A percentile compares a stretch with the other conserved stretches of the same genome.
phyloP scores from a whole-genome alignment of 2,797 vertebrate species.

The Hybognathus amarus region DNA sequence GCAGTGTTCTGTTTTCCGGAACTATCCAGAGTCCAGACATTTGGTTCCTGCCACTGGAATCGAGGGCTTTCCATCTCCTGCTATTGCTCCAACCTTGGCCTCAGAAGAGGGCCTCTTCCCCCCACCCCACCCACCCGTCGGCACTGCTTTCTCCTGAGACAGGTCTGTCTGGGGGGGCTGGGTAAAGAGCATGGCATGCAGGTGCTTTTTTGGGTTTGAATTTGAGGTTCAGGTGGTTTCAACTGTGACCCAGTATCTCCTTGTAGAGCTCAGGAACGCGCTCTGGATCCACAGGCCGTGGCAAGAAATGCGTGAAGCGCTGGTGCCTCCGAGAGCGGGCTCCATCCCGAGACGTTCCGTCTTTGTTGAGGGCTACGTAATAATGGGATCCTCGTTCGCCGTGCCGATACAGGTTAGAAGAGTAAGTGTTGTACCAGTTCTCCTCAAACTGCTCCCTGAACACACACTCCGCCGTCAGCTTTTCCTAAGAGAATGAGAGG shows the following conservation, averaged over 20 bases:
- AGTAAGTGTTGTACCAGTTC: conserved; percentile 99
- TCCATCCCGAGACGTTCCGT: conserved; percentile 92
- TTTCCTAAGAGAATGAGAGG: conserved; percentile 81
- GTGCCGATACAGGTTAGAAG: conserved; percentile 95
- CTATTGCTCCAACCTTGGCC: conserved; percentile 14
- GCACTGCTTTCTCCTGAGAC: conserved; percentile 18
- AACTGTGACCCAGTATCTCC: conserved; percentile 96
- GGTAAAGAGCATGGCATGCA: conserved; percentile 40
- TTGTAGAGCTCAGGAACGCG: conserved; percentile 97
- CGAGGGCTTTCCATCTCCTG: conserved; percentile 15
- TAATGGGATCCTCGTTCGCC: conserved; percentile 92
- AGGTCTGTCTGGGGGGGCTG: conserved; percentile 25
- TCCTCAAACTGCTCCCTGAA: conserved; percentile 99
- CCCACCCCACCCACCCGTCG: conserved; percentile 13
- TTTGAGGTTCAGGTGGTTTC: conserved; percentile 66
- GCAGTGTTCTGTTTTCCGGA: conserved; percentile 20
- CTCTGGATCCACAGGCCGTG: conserved; percentile 95
- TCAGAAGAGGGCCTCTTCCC: neutral
- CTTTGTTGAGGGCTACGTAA: conserved; percentile 97
- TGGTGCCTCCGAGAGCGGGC: conserved; percentile 95
- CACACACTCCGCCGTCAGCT: conserved; percentile 92
- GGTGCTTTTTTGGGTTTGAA: conserved; percentile 22
- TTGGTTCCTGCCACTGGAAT: conserved; percentile 8
- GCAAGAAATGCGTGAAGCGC: conserved; percentile 98
- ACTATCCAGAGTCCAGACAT: conserved; percentile 25